A percentile compares a stretch with the other conserved stretches of the same genome.
Evolutionary conservation across 2,797 vertebrate genomes (phyloP).

Genomic region (Periparus ater): DNA sequence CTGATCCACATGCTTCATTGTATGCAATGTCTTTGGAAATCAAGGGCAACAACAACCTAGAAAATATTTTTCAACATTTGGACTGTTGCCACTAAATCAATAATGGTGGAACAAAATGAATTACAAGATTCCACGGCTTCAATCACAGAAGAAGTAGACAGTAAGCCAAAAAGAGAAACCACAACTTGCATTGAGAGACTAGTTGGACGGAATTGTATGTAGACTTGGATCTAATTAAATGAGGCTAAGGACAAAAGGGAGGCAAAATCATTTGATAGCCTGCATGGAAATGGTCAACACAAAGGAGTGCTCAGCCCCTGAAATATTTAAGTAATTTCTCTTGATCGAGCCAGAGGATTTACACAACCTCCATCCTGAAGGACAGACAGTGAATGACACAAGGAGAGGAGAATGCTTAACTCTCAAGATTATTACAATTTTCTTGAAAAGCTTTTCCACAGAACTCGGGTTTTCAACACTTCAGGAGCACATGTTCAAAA

Average conservation of each 20-base stretch:
- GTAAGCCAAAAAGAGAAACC: conserved; percentile 77
- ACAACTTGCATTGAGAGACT: conserved; percentile 75
- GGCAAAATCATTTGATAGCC: conserved; percentile 50
- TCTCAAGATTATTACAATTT: not conserved
- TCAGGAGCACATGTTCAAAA: not conserved
- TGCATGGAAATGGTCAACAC: conserved; percentile 58
- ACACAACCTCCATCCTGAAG: conserved; percentile 3
- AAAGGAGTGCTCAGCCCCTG: conserved; percentile 50
- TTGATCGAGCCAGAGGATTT: not conserved
- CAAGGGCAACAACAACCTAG: conserved; percentile 78
- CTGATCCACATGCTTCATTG: conserved; percentile 71
- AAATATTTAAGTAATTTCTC: conserved; percentile 14
- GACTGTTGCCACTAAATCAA: conserved; percentile 81
- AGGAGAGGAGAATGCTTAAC: not conserved
- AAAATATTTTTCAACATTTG: conserved; percentile 82
- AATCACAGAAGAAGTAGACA: conserved; percentile 75
- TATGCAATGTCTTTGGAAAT: conserved; percentile 75
- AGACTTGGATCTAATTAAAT: conserved; percentile 77
- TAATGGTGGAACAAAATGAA: conserved; percentile 82
- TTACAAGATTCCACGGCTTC: conserved; percentile 76
- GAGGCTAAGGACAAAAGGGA: conserved; percentile 69
- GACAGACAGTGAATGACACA: not conserved
- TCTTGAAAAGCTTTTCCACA: not conserved
- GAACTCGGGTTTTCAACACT: not conserved
- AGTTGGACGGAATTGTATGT: conserved; percentile 71